phyloP scores from a whole-genome alignment of 2,888 invertebrate genomes.

The Iphiclides podalirius region DNA sequence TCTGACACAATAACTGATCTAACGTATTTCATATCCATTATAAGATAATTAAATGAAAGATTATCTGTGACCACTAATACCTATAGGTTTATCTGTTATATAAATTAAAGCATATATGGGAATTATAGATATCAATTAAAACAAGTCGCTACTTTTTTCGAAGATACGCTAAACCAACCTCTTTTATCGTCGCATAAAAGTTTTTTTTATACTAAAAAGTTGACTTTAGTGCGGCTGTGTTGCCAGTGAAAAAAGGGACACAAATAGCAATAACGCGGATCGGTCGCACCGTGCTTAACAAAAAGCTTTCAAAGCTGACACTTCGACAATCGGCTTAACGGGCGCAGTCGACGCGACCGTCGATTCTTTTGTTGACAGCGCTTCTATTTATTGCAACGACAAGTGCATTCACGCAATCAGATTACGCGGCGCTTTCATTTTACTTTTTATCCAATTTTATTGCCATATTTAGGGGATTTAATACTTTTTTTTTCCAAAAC shows the following conservation, averaged over 20 bases:
- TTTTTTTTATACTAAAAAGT: conserved; percentile 1
- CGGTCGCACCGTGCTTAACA: conserved; percentile 34
- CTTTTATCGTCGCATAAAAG: not conserved
- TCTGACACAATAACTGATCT: too few species aligned
- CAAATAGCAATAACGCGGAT: conserved; percentile 17
- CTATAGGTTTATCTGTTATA: too few species aligned
- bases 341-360: conserved; percentile 40
- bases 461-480: conserved; percentile 23
- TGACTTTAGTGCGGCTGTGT: not conserved
- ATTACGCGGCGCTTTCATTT: conserved; percentile 55
- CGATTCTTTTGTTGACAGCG: conserved; percentile 44
- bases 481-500: not conserved
- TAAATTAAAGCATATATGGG: too few species aligned
- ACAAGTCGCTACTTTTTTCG: too few species aligned
- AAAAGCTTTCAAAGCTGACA: conserved; percentile 44
- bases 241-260: conserved; percentile 3
- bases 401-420: conserved; percentile 59
- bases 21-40: too few species aligned
- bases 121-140: too few species aligned
- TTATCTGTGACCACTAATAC: too few species aligned
- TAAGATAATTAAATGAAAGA: too few species aligned
- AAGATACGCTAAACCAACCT: not conserved
- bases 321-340: conserved; percentile 50
- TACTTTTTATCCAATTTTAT: not conserved
- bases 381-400: conserved; percentile 67